Percentiles rank a stretch among this genome's conserved stretches.
Evolutionary conservation across 2,888 invertebrate genomes (phyloP).

Genomic region (Andrena camellia): DNA sequence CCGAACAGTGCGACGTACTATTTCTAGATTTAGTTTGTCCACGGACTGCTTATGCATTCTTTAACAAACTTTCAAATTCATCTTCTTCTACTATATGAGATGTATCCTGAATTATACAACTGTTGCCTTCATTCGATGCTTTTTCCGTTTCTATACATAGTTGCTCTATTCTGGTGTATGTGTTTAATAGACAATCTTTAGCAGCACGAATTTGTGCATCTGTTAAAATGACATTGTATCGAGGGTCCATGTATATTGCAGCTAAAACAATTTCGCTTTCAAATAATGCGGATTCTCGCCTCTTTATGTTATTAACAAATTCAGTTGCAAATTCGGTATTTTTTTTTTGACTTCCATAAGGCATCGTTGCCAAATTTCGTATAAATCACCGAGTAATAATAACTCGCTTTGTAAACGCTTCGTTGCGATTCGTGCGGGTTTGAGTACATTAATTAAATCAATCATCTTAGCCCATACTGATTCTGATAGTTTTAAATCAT

Average conservation of each 20-base stretch:
- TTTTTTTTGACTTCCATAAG: conserved; percentile 1
- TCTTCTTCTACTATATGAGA: neutral
- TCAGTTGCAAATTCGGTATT: neutral
- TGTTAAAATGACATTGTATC: conserved; percentile 11
- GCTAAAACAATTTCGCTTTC: neutral
- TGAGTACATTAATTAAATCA: conserved; percentile 9
- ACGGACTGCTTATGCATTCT: neutral
- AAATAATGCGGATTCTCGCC: conserved; percentile 9
- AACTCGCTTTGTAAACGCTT: too few relatives aligned
- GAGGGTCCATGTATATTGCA: conserved; percentile 13
- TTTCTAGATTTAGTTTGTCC: neutral
- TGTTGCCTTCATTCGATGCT: neutral
- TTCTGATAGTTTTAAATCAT: conserved; percentile 5
- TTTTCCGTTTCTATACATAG: neutral
- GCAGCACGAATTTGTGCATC: neutral
- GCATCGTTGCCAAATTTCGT: too few relatives aligned
- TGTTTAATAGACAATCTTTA: conserved; percentile 1
- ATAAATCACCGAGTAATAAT: too few relatives aligned
- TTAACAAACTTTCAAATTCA: neutral
- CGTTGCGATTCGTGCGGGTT: conserved; percentile 15
- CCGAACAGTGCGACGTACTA: neutral
- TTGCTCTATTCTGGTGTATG: conserved; percentile 3
- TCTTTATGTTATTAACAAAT: neutral
- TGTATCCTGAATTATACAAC: neutral
- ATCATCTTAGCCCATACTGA: conserved; percentile 1